Percentiles rank a stretch among this genome's conserved stretches.
These are phyloP conservation scores for Sicus ferrugineus DNA, from an alignment of 2,888 invertebrate genomes.

Conservation along the genomic window DNA sequence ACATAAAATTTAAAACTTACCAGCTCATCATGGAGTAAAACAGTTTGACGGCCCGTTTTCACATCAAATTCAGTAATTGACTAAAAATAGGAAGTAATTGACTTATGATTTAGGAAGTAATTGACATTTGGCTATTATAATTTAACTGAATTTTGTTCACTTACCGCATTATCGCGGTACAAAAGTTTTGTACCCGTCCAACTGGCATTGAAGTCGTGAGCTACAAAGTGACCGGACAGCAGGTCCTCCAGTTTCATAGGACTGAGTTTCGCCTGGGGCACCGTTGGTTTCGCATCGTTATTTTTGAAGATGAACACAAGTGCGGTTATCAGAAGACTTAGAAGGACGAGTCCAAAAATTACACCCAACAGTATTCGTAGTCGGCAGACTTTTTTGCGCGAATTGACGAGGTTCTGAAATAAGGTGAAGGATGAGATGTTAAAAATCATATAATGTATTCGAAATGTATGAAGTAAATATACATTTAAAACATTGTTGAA, in stretches of 20 bases:
- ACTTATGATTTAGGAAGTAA: no score
- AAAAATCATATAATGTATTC: no score
- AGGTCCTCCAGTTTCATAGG: constrained; percentile 73
- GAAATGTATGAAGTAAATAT: no score
- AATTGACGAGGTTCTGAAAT: constrained; percentile 71
- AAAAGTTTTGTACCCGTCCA: constrained; percentile 78
- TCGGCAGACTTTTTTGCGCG: constrained; percentile 67
- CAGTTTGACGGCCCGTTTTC: constrained; percentile 43
- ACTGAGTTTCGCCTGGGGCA: constrained; percentile 52
- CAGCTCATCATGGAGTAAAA: constrained; percentile 48
- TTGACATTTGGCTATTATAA: no score
- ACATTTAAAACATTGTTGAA: no score
- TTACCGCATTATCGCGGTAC: constrained; percentile 67
- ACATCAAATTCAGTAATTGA: constrained; percentile 55
- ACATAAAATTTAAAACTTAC: constrained; percentile 37
- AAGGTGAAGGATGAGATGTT: not conserved
- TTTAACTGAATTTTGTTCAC: constrained; percentile 33
- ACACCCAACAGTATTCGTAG: constrained; percentile 68
- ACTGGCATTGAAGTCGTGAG: constrained; percentile 79
- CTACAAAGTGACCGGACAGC: constrained; percentile 72
- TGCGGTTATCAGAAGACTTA: constrained; percentile 70
- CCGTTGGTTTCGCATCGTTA: constrained; percentile 39
- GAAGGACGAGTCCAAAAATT: constrained; percentile 67
- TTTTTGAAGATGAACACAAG: constrained; percentile 68
- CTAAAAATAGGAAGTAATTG: constrained; percentile 48